These are phyloP conservation scores for Phylloscopus trochilus DNA, from an alignment of 2,113 vertebrate species.

Conservation along the genomic window DNA sequence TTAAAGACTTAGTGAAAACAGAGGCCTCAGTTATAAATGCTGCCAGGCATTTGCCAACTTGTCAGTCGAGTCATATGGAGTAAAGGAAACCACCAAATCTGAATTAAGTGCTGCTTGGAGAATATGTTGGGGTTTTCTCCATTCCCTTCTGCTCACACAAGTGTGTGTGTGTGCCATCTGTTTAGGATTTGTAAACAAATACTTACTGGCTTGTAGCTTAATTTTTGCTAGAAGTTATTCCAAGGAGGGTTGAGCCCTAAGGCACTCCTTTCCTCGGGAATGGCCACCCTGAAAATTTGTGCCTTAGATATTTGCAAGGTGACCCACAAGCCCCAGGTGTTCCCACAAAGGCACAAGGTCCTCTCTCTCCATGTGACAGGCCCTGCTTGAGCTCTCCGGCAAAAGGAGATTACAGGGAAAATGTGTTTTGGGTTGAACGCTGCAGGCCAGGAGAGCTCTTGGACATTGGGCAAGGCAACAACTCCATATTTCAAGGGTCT, in stretches of 20 bases:
- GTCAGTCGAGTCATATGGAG: neutral
- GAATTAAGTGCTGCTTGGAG: neutral
- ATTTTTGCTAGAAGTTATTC: neutral
- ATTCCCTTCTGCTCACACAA: neutral
- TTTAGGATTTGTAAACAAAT: conserved; percentile 35
- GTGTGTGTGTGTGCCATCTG: neutral
- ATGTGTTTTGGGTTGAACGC: neutral
- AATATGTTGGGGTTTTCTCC: neutral
- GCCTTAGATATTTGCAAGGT: neutral
- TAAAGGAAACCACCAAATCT: neutral
- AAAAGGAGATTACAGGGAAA: neutral
- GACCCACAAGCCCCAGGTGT: neutral
- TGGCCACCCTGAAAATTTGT: neutral
- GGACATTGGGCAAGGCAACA: neutral
- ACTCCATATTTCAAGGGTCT: neutral
- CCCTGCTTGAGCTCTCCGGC: neutral
- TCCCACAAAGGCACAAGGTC: fast-evolving
- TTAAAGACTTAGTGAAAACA: neutral
- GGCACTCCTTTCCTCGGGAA: neutral
- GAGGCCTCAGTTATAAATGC: neutral
- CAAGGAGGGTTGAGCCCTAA: neutral
- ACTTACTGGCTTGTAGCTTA: neutral
- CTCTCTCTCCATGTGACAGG: neutral
- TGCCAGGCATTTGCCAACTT: conserved; percentile 26
- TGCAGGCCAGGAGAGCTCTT: neutral